Evolutionary conservation across 2,888 invertebrate species (phyloP).

Genomic region (Leptura quadrifasciata): DNA sequence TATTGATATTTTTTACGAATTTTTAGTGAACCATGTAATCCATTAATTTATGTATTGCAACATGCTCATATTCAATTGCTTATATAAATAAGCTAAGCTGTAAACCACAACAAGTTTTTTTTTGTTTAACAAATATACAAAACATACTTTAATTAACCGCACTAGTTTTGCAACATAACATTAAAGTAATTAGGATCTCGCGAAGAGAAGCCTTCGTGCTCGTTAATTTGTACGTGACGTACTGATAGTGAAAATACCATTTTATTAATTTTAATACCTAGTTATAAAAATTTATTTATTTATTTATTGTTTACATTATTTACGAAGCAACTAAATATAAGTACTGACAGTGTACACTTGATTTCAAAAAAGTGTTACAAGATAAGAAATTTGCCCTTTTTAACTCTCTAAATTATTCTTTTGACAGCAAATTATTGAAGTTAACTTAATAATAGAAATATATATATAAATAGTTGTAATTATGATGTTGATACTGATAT

Average conservation of each 20-base stretch:
- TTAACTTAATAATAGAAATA: too few relatives aligned
- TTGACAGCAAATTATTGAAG: too few relatives aligned
- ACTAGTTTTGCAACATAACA: conserved; percentile 18
- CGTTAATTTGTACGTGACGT: neutral
- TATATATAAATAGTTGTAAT: too few relatives aligned
- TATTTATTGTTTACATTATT: neutral
- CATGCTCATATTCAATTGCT: neutral
- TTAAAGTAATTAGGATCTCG: conserved; percentile 6
- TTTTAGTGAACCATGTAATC: neutral
- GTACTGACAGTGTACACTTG: too few relatives aligned
- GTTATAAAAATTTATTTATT: neutral
- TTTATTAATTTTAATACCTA: neutral
- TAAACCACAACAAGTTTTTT: conserved; percentile 3
- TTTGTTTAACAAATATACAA: neutral
- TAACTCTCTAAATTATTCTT: too few relatives aligned
- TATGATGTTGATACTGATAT: too few relatives aligned
- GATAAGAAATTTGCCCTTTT: too few relatives aligned
- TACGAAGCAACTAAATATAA: neutral
- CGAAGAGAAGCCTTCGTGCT: conserved; percentile 16
- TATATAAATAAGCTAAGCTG: neutral
- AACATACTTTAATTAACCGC: conserved; percentile 2
- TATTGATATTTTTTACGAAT: neutral
- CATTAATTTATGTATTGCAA: neutral
- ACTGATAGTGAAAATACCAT: neutral
- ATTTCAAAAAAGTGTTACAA: too few relatives aligned